Evolutionary conservation across 2,888 invertebrate genomes (phyloP).

Genomic region (Gortyna flavago): DNA sequence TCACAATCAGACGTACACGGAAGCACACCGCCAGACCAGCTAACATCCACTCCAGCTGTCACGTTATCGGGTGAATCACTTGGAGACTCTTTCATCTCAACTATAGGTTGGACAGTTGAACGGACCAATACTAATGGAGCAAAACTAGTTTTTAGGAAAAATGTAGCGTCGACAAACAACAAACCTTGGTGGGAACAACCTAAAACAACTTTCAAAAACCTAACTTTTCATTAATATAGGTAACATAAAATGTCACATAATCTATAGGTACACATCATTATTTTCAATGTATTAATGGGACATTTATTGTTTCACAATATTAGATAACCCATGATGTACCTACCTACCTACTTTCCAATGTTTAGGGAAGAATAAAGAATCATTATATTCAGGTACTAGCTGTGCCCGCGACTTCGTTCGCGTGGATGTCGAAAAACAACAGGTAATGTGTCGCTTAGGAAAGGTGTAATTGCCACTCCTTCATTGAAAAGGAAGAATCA

Average conservation of each 20-base stretch:
- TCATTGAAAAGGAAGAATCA: too few relatives aligned
- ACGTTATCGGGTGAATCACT: background rate
- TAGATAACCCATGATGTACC: background rate
- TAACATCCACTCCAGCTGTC: background rate
- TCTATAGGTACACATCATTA: background rate
- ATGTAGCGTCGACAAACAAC: background rate
- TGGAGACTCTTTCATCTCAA: background rate
- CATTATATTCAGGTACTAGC: constrained; percentile 5
- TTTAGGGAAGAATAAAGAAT: constrained; percentile 10
- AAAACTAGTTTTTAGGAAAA: background rate
- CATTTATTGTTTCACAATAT: background rate
- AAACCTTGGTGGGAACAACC: background rate
- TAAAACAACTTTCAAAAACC: background rate
- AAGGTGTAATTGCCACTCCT: too few relatives aligned
- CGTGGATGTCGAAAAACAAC: too few relatives aligned
- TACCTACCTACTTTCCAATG: background rate
- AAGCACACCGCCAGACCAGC: background rate
- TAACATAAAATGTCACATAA: too few relatives aligned
- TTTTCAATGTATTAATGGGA: background rate
- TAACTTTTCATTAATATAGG: constrained; percentile 1
- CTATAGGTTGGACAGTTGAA: background rate
- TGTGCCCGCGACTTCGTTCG: too few relatives aligned
- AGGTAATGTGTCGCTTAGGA: too few relatives aligned
- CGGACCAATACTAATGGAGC: accelerated
- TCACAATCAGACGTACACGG: background rate